These are phyloP conservation scores for Brachyopa scutellaris DNA, from an alignment of 2,888 invertebrate genomes.

Conservation along the genomic window DNA sequence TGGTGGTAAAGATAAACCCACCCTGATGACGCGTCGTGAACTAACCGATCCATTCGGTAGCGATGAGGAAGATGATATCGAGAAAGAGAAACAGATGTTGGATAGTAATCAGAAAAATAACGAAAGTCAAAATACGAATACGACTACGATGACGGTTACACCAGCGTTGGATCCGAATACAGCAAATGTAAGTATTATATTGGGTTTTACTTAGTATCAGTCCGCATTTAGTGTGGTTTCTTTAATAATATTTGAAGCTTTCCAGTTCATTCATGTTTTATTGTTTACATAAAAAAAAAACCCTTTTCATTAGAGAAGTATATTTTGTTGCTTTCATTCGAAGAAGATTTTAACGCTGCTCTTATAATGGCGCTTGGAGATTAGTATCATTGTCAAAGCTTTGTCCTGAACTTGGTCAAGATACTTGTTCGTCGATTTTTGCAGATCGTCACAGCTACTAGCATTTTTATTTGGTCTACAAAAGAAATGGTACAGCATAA, in stretches of 20 bases:
- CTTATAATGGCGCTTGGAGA: background rate
- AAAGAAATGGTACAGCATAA: too few relatives aligned
- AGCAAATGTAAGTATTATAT: constrained; percentile 82
- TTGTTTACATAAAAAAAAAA: too few relatives aligned
- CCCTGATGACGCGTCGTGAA: constrained; percentile 92
- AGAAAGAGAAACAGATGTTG: constrained; percentile 43
- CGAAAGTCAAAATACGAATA: constrained; percentile 60
- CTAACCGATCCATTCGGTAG: constrained; percentile 95
- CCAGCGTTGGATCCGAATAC: constrained; percentile 82
- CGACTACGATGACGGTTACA: constrained; percentile 75
- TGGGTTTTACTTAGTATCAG: background rate
- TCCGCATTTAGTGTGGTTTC: constrained; percentile 18
- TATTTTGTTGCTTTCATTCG: background rate
- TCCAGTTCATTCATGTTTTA: constrained; percentile 2
- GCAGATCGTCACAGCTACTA: too few relatives aligned
- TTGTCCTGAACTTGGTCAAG: too few relatives aligned
- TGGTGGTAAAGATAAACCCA: constrained; percentile 74
- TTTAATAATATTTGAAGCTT: constrained; percentile 38
- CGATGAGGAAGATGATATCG: constrained; percentile 89
- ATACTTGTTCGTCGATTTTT: too few relatives aligned
- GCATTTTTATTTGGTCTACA: too few relatives aligned
- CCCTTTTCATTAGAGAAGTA: background rate
- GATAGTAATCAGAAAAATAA: constrained; percentile 58
- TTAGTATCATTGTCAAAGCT: constrained; percentile 14
- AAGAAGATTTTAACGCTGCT: background rate